phyloP scores from a whole-genome alignment of 2,113 vertebrate genomes.

The Pseudonaja textilis region DNA sequence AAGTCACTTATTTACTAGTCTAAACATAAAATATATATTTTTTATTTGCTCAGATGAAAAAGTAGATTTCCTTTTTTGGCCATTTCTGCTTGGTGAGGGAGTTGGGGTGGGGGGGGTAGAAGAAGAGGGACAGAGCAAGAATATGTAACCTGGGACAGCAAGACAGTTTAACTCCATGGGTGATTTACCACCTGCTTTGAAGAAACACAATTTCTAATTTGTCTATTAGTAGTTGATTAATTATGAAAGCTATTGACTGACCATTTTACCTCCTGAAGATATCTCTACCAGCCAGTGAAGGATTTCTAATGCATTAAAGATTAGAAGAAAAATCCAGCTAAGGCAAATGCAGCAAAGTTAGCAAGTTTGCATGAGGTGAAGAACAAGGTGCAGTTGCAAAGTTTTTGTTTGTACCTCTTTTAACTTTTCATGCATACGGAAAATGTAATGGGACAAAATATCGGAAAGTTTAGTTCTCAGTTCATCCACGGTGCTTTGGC shows the following conservation, averaged over 20 bases:
- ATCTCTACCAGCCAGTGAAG: constrained; percentile 52
- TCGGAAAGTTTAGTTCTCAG: too few species aligned
- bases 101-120: accelerated
- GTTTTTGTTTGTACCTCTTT: not conserved
- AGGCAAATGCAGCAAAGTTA: not conserved
- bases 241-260: constrained; percentile 66
- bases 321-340: constrained; percentile 28
- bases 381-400: not conserved
- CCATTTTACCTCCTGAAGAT: constrained; percentile 63
- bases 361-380: not conserved
- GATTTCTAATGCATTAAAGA: constrained; percentile 53
- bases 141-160: not conserved
- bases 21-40: constrained; percentile 72
- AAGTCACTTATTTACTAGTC: constrained; percentile 75
- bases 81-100: constrained; percentile 57
- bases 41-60: constrained; percentile 72
- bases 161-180: constrained; percentile 65
- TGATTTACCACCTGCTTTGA: constrained; percentile 57
- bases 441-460: not conserved
- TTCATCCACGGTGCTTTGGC: not conserved
- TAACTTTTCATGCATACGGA: not conserved
- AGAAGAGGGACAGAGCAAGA: accelerated
- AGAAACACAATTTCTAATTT: constrained; percentile 59
- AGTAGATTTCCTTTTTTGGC: constrained; percentile 69
- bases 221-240: constrained; percentile 67